Base-by-base conservation (phyloP, 2,888 invertebrate species). In the Oscheius sp. region DNA sequence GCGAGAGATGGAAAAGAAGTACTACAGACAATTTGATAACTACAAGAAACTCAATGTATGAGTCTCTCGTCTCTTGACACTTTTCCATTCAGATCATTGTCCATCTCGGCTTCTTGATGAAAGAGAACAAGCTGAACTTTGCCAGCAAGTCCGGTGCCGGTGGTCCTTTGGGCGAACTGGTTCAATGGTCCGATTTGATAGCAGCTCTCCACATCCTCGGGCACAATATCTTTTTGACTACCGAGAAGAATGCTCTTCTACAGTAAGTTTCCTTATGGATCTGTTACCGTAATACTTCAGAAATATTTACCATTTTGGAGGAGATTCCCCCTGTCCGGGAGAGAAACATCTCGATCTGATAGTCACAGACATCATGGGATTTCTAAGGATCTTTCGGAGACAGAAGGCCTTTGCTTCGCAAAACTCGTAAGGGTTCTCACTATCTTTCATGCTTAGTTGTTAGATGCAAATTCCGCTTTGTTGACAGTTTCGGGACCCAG, bases 401-500 rank as follows among this genome's bases (percentile, higher is more conserved):
- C 90, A 90, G 82, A 89, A 89, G 90, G 89, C 76, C 59, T 78
- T 71, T 42, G 29, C 65, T 47, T 21, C 55, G 2, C 51, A 66
- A 32, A 66, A 66, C 29, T 59, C 60, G 50, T 55, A 55, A 21
- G 37, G 7, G 13, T 33, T 51, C 50, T n/a, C 53, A 47, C 21
- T 21, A 21, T 21, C 21, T 21, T 21, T 21, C 21, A 21, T 21
- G 21, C 21, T 21, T 21, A 21, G 21, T 58, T 78, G 78, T 21
- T 82, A 90, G 90, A 74, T 91, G 91, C 78, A 83, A 90, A 42
- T 79, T 91, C 48, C 85, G 91, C n/a, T 88, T 91, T 50, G 86
- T 91, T 11, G 91, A 91, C 80, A 90, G 90, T 1, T 91, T 91
- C 84, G 91, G 91, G 33, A 91, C 91, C 11, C 91, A 91, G 75